Evolutionary conservation across 1,140 invertebrate genomes (phyloP), one percentile per base, ranked within the genome.

Genomic region (Reticulitermes speratus): DNA sequence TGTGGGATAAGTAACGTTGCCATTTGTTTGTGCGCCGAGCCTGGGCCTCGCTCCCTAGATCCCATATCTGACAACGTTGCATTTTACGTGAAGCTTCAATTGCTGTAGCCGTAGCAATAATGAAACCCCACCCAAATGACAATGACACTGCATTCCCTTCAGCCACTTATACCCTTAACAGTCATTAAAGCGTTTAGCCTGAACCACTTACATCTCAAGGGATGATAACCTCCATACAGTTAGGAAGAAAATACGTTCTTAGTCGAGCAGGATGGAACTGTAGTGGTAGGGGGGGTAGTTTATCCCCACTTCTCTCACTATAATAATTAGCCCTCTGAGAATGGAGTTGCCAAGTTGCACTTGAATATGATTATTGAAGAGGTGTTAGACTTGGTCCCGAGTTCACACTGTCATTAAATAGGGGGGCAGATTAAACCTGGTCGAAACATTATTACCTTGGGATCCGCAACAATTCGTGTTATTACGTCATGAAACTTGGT

Each of bases 281-380:
- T 75, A 75, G 65, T 75, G 9, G n/a, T 38, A 5, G 38, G 38
- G 65, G n/a, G 65, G 9, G 65, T 75, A 30, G 65, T 75, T 75
- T 75, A 75, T 25, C 65, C 65, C 65, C 65, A 75, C 65, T n/a
- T 30, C 65, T 75, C 65, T 75, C 65, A 30, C 9, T 0, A 75
- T 75, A 75, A 75, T 75, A 75, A 75, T 75, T 75, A 75, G 65
- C 65, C 65, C 65, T 75, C 65, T 75, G 65, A 75, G 65, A 75
- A 75, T 14, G 25, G 65, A 75, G 65, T 75, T 75, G 65, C 65
- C 65, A 75, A 75, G 65, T 75, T n/a, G 25, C 65, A 75, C 65
- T 75, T 75, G 65, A 30, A 75, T 75, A 75, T 30, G 65, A 75
- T 75, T 75, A 75, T 75, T 75, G 65, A 30, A 30, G 65, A 75